Percentiles rank a stretch among this genome's conserved stretches.
These are phyloP conservation scores for Pyrocoelia pectoralis DNA, from an alignment of 2,888 invertebrate genomes.

Conservation along the genomic window DNA sequence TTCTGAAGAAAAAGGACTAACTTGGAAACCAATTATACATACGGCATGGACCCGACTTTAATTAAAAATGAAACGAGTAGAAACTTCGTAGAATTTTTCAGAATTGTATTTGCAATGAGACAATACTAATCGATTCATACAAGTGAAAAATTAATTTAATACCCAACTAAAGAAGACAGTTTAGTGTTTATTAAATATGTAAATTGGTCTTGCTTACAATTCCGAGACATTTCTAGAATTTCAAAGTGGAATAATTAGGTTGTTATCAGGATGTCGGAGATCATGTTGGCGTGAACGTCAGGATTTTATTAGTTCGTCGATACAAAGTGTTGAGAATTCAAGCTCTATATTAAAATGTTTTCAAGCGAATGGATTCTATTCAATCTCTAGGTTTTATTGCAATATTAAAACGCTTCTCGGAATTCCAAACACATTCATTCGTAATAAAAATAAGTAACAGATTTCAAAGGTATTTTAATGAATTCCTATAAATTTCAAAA, in stretches of 20 bases:
- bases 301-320: constrained; percentile 47
- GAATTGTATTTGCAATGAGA: constrained; percentile 6
- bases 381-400: constrained; percentile 34
- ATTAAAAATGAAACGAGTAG: constrained; percentile 22
- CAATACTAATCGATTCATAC: background rate
- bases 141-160: constrained; percentile 43
- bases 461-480: constrained; percentile 23
- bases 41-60: constrained; percentile 22
- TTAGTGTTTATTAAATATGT: constrained; percentile 47
- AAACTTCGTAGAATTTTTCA: constrained; percentile 13
- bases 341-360: constrained; percentile 42
- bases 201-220: constrained; percentile 48
- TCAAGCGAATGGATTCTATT: constrained; percentile 24
- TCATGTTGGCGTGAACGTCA: constrained; percentile 41
- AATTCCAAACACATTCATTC: constrained; percentile 26
- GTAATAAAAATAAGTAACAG: constrained; percentile 23
- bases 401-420: constrained; percentile 31
- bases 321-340: constrained; percentile 38
- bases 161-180: constrained; percentile 41
- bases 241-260: constrained; percentile 45
- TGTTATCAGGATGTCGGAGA: constrained; percentile 45
- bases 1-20: constrained; percentile 15
- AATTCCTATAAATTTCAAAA: constrained; percentile 17
- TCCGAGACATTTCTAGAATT: constrained; percentile 46
- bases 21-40: constrained; percentile 16